Conservation (phyloP, 2,888 invertebrate genomes). For the Coelinius sp. region DNA sequence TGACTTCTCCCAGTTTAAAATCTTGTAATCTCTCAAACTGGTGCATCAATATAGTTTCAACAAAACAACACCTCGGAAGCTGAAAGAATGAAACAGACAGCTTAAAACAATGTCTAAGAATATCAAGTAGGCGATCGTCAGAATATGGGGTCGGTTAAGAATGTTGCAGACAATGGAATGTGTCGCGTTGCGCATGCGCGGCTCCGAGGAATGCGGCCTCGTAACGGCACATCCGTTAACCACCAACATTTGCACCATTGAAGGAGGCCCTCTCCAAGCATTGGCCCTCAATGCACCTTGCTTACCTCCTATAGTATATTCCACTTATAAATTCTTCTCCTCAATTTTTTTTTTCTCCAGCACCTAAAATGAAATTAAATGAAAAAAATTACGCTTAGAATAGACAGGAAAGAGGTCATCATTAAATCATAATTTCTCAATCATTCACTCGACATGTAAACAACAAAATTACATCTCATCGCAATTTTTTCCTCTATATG, state of each 20-base stretch:
- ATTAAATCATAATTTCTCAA: neutral
- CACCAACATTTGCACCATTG: constrained; percentile 59
- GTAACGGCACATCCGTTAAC: constrained; percentile 70
- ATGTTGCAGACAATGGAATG: constrained; percentile 69
- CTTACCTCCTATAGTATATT: constrained; percentile 5
- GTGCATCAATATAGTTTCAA: neutral
- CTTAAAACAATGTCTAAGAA: constrained; percentile 51
- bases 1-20: neutral
- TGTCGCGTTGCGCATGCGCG: constrained; percentile 69
- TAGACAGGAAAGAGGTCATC: neutral
- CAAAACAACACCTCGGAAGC: neutral
- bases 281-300: constrained; percentile 47
- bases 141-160: constrained; percentile 53
- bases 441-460: neutral
- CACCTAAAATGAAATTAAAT: neutral
- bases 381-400: neutral
- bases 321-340: neutral
- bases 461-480: neutral
- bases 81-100: constrained; percentile 4
- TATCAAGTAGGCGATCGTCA: constrained; percentile 55
- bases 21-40: neutral
- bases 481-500: neutral
- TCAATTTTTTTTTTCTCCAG: neutral
- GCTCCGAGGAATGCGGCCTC: constrained; percentile 67
- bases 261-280: constrained; percentile 40